These are phyloP conservation scores for Cheirogaleus major DNA, from an alignment of 2,797 vertebrate species.

Conservation along the genomic window DNA sequence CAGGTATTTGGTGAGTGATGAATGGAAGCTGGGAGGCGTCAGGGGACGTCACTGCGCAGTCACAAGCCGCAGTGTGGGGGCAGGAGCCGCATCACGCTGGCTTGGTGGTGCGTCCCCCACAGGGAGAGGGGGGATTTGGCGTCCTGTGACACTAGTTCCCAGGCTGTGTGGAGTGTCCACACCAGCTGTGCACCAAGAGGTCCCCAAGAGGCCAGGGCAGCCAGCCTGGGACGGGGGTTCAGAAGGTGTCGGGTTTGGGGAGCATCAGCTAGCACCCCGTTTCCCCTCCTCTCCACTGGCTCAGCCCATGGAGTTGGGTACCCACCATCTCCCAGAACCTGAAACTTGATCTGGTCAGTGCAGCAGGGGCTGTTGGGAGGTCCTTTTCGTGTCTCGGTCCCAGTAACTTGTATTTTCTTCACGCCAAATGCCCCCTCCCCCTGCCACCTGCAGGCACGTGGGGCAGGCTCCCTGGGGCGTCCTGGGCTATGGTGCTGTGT, in stretches of 20 bases:
- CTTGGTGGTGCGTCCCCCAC: fast-evolving
- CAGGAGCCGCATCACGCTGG: background rate
- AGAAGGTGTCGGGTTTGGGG: fast-evolving
- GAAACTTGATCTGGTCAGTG: fast-evolving
- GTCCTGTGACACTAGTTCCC: fast-evolving
- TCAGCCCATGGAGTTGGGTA: fast-evolving
- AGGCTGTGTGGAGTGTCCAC: no score
- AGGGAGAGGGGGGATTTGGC: background rate
- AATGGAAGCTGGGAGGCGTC: fast-evolving
- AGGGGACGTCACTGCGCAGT: no score
- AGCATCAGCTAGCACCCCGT: fast-evolving
- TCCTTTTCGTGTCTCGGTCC: background rate
- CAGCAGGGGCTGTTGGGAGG: fast-evolving
- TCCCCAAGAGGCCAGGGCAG: background rate
- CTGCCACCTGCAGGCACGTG: fast-evolving
- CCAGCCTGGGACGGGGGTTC: background rate
- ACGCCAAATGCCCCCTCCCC: fast-evolving
- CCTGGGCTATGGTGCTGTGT: fast-evolving
- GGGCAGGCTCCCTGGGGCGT: fast-evolving
- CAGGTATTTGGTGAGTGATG: background rate
- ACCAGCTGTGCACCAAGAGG: background rate
- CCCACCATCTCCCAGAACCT: background rate
- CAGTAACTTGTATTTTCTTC: background rate
- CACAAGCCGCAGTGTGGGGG: background rate
- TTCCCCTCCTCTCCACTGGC: background rate